Base-by-base conservation (phyloP, 2,888 invertebrate species). In the Crepidodera aurea region DNA sequence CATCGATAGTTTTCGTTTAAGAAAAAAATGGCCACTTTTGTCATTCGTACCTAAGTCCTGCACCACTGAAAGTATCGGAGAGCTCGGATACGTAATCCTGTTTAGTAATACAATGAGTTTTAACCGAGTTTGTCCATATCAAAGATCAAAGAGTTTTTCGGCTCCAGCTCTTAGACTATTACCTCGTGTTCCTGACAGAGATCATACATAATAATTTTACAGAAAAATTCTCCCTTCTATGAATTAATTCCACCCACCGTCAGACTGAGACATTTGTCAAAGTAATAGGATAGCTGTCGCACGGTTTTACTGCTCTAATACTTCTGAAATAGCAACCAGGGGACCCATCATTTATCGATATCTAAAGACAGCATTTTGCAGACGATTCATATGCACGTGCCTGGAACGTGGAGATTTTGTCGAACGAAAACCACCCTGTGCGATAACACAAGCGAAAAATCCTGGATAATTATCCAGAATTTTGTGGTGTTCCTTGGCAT, bases 331-430 rank as follows among this genome's bases (percentile, higher is more conserved):
- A 66, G 66, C 54, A 56, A 59, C 59, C 66, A 40, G 37, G 68
- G 64, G 68, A 68, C 44, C 56, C 65, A 66, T 68, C 61, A 68
- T 60, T 68, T 61, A 65, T 58, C 68, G 66, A 68, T 66, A 68
- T 68, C 66, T 63, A 63, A 68, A 66, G 66, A 65, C 56, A 34
- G 59, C 54, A 57, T 67, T 67, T 60, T 58, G 60, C 65, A 61
- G 51, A 54, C 59, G 50, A 54, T 63, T 59, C 44, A 63, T 59
- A 44, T 37, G 63, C 63, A 63, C 63, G 63, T 63, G 63, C 27
- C 63, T 39, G 44, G 59, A 53, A 61, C 57, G 64, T 50, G 59
- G 55, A 57, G 53, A 32, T 53, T 57, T 60, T 53, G 34, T 48
- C 39, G 32, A 10, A 34, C 59, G 29, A 56, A 46, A 60, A 54